Evolutionary conservation across 2,888 invertebrate species (phyloP), one percentile per base, ranked within the genome.

Genomic region (Micropterix aruncella): DNA sequence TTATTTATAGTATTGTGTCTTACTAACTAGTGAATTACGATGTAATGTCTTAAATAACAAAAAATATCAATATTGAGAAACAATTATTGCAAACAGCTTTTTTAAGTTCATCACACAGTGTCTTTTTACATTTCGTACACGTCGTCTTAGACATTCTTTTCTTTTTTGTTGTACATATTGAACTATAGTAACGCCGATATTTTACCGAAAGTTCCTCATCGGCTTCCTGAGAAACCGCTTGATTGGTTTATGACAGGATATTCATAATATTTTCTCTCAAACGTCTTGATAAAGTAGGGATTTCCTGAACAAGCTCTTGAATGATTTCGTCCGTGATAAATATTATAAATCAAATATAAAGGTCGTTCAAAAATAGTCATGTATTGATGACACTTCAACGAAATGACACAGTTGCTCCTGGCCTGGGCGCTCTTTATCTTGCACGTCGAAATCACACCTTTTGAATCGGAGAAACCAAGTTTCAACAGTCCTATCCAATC

Each of bases 21-120:
- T 42, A 42, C 42, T 36, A 42, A 42, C 42, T 42, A 42, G 18
- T 42, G 18, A 42, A 37, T 36, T 36, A 42, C 36, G 37, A 19
- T 42, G 37, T 42, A n/a, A 19, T 36, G 42, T 42, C 14, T 42
- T 18, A 42, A 42, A 42, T 36, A 4, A 19, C 36, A 42, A 42
- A 27, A 42, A 36, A 36, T 42, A 27, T 37, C 18, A 41, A 41
- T 27, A 41, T 41, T 45, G 38, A 38, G 12, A 45, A 16, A 40
- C 45, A 45, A 12, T 45, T 38, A 16, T 18, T 4, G 36, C 46
- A 44, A 38, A 46, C 40, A 38, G 19, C 27, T 47, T 45, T 27
- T 44, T 45, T 48, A 45, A 46, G 47, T 40, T 45, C 44, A 12
- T 45, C 48, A 45, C 48, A 48, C 4, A 48, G 45, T 12, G 48